Base-by-base conservation (phyloP, 2,888 invertebrate species). In the Scaptomyza polygonia region DNA sequence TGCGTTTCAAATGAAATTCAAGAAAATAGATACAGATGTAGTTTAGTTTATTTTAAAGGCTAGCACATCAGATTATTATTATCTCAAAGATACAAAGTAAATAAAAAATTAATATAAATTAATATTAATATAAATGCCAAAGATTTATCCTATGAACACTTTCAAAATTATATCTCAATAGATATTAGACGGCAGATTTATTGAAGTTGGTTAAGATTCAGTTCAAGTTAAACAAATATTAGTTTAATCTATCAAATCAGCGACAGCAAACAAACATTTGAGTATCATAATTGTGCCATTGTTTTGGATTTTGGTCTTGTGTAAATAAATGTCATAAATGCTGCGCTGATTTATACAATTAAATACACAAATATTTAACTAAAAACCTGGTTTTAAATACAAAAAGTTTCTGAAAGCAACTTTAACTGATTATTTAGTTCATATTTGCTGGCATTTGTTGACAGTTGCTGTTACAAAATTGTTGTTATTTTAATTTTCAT, bases 401-500 rank as follows among this genome's bases (percentile, higher is more conserved):
- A 25, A 25, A 25, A 25, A 25, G 25, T 25, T 25, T 25, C 25
- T 25, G 25, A 3, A 25, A 25, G 25, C 25, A 25, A 25, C 5
- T 25, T 25, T 25, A 25, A 25, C 25, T 25, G 25, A 25, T 25
- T 25, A 25, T 25, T 25, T 5, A 25, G 25, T 25, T 5, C 5
- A 5, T 25, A 25, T 25, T 25, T 25, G 5, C 25, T 25, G 5
- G 5, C 25, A 5, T 25, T 25, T 21, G 21, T 21, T 21, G 21
- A 21, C 25, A 25, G 42, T 32, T 43, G 36, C 11, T 68, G 32
- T 25, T 25, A 18, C n/a, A 68, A 64, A 56, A 40, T 62, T 62
- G 68, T 55, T 36, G 9, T 39, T 55, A 58, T 72, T 61, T 62
- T 47, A 18, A 48, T 64, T 65, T 67, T 57, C 30, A 56, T 64